Evolutionary conservation across 2,888 invertebrate species (phyloP).

Genomic region (Lasioglossum villosulum): DNA sequence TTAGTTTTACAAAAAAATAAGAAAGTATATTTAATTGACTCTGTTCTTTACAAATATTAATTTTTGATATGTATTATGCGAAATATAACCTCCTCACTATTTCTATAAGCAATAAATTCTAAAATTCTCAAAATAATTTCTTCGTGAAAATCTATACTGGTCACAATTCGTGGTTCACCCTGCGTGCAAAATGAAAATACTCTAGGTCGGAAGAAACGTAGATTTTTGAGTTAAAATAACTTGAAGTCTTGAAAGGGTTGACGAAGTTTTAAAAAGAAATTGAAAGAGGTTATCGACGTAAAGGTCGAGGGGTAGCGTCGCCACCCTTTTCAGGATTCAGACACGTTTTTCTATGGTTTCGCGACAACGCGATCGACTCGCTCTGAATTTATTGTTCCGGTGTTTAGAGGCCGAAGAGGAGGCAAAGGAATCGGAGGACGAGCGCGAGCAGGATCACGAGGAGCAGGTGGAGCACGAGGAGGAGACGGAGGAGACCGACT

Average conservation of each 20-base stretch:
- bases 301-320: too few species aligned
- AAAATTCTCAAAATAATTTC: neutral
- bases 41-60: neutral
- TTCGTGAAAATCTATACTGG: neutral
- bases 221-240: too few species aligned
- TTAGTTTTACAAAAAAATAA: neutral
- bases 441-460: constrained; percentile 61
- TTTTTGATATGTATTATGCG: neutral
- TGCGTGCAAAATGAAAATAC: too few species aligned
- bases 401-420: constrained; percentile 38
- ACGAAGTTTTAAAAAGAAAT: too few species aligned
- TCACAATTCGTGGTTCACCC: too few species aligned
- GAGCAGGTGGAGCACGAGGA: constrained; percentile 62
- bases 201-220: too few species aligned
- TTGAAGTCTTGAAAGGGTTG: too few species aligned
- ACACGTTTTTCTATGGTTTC: too few species aligned
- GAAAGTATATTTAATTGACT: neutral
- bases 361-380: neutral
- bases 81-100: neutral
- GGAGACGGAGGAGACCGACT: constrained; percentile 61
- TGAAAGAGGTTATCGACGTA: too few species aligned
- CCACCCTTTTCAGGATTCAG: too few species aligned
- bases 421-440: constrained; percentile 43
- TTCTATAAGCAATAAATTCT: neutral
- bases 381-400: neutral